Percentiles rank a stretch among this genome's conserved stretches.
These are phyloP conservation scores for Drosophila nr. medialis DNA, from an alignment of 2,888 invertebrate species.

Conservation along the genomic window DNA sequence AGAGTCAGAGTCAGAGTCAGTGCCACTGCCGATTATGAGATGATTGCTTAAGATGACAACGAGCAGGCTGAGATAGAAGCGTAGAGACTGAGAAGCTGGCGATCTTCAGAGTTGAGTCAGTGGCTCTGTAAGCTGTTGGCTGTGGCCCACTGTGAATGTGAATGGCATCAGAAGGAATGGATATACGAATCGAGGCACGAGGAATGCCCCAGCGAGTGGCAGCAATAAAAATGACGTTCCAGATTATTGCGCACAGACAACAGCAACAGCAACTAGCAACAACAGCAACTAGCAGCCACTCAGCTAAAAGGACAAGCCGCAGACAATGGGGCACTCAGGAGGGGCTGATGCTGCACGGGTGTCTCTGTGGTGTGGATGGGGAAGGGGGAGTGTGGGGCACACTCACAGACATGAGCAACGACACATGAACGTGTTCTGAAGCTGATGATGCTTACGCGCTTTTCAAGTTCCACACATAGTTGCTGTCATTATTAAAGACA, in stretches of 20 bases:
- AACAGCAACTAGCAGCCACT: slow-evolving; percentile 23
- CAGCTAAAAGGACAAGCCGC: slow-evolving; percentile 30
- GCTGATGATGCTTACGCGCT: slow-evolving; percentile 79
- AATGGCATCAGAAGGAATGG: slow-evolving; percentile 34
- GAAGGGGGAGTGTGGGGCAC: background rate
- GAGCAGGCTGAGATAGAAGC: slow-evolving; percentile 63
- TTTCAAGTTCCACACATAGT: slow-evolving; percentile 80
- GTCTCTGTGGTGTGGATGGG: background rate
- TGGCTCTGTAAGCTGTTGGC: slow-evolving; percentile 27
- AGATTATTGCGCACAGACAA: slow-evolving; percentile 70
- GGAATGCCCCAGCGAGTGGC: slow-evolving; percentile 77
- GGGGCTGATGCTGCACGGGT: background rate
- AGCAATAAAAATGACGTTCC: slow-evolving; percentile 78
- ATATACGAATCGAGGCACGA: slow-evolving; percentile 35
- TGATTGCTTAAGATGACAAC: slow-evolving; percentile 79
- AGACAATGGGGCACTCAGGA: slow-evolving; percentile 1
- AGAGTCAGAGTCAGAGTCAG: slow-evolving; percentile 34
- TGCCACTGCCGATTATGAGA: slow-evolving; percentile 80
- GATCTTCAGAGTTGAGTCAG: slow-evolving; percentile 33
- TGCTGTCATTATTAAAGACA: slow-evolving; percentile 81
- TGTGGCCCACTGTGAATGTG: slow-evolving; percentile 45
- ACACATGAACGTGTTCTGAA: slow-evolving; percentile 70
- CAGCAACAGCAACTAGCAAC: slow-evolving; percentile 13
- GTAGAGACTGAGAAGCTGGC: slow-evolving; percentile 10
- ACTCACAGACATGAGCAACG: slow-evolving; percentile 55